These are phyloP conservation scores for Ptiloglossa arizonensis DNA, from an alignment of 1,140 invertebrate species.

Conservation along the genomic window DNA sequence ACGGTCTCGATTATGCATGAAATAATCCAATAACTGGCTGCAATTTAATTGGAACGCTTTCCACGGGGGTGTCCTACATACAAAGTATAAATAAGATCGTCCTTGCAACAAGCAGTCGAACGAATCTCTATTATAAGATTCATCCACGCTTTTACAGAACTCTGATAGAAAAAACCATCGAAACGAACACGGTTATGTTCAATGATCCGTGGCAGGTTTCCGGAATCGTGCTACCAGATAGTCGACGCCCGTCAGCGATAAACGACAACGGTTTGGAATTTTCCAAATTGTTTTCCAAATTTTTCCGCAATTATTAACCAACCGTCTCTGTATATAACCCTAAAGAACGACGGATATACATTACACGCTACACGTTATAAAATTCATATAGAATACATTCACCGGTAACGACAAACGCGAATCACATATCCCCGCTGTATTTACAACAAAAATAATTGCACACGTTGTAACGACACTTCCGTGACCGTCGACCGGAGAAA, in stretches of 20 bases:
- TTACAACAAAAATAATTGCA: slow-evolving; percentile 27
- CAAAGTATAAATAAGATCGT: slow-evolving; percentile 38
- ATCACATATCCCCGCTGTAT: slow-evolving; percentile 3
- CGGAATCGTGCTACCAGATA: slow-evolving; percentile 1
- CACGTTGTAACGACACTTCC: neutral
- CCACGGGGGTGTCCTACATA: slow-evolving; percentile 28
- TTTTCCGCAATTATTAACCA: neutral
- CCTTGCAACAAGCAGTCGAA: slow-evolving; percentile 31
- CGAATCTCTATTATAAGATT: neutral
- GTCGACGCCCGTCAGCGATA: neutral
- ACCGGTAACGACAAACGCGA: slow-evolving; percentile 20
- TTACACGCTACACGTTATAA: slow-evolving; percentile 7
- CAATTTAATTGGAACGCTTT: slow-evolving; percentile 21
- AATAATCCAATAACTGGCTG: slow-evolving; percentile 21
- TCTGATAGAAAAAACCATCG: neutral
- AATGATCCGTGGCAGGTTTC: slow-evolving; percentile 12
- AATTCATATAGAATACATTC: slow-evolving; percentile 28
- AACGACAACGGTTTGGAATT: neutral
- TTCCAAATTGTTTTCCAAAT: neutral
- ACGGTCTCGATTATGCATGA: slow-evolving; percentile 19
- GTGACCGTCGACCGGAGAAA: no score
- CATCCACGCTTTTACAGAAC: neutral
- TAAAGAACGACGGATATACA: neutral
- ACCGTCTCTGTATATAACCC: neutral
- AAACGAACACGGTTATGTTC: slow-evolving; percentile 6